Evolutionary conservation across 2,888 invertebrate genomes (phyloP).

Genomic region (Uloborus plumipes): DNA sequence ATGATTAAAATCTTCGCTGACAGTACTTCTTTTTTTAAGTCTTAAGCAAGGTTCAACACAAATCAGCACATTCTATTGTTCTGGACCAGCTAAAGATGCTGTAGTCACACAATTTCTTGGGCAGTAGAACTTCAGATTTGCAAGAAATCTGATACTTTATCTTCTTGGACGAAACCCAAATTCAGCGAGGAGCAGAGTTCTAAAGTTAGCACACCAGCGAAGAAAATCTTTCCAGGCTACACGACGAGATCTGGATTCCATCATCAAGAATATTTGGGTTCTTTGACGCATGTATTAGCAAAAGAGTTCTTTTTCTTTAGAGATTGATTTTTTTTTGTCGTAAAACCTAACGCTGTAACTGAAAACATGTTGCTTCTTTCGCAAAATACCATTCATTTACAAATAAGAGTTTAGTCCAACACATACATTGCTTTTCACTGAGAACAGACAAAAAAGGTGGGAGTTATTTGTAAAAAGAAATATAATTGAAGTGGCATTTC

Average conservation of each 20-base stretch:
- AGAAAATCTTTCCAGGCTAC: slow-evolving; percentile 14
- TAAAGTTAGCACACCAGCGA: slow-evolving; percentile 43
- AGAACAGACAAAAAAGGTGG: no score
- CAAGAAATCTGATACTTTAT: slow-evolving; percentile 15
- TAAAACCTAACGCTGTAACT: no score
- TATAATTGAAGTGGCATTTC: no score
- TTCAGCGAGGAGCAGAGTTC: slow-evolving; percentile 29
- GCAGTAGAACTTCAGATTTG: slow-evolving; percentile 3
- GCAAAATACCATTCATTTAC: no score
- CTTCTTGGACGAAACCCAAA: slow-evolving; percentile 32
- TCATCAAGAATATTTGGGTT: slow-evolving; percentile 20
- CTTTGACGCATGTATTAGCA: neutral
- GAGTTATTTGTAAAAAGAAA: no score
- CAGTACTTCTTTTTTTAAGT: no score
- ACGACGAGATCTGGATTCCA: slow-evolving; percentile 31
- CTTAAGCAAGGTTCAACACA: no score
- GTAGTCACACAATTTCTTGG: slow-evolving; percentile 14
- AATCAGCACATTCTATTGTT: no score
- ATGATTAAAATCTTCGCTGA: no score
- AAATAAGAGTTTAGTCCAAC: no score
- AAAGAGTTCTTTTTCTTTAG: slow-evolving; percentile 1
- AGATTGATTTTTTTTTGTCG: neutral
- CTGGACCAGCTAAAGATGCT: neutral
- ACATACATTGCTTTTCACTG: no score
- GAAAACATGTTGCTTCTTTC: no score